Base-by-base conservation (phyloP, 2,888 invertebrate species). In the Caenorhabditis sp. region DNA sequence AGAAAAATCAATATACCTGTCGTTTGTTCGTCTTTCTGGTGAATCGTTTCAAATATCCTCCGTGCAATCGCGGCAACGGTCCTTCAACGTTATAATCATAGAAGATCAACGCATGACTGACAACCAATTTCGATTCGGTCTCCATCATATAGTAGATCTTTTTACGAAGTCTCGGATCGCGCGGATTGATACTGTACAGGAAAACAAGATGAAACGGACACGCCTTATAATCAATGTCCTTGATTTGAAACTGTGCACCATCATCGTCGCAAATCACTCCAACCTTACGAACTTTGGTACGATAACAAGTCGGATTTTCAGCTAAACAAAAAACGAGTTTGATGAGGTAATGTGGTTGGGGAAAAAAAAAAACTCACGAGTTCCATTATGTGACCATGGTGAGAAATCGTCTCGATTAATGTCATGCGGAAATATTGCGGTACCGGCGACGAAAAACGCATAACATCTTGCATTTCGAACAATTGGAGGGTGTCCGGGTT, bases 71-170 rank as follows among this genome's bases (percentile, higher is more conserved):
- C n/a, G 81, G 81, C 5, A 78, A 55, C 10, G 72, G 62, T 49
- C 81, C 81, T 31, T 81, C 81, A 19, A 51, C 23, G 51, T 76
- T 78, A 70, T 79, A 81, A 59, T 81, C 81, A 58, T 79, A 81
- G 58, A 81, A 74, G 57, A 79, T 74, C 58, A 79, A 74, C 4
- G 77, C 78, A 58, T 79, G 78, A 57, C 79, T 78, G 43, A 81
- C 71, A 24, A 81, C 77, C 8, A 69, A 59, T 59, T 77, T 63
- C 19, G 70, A 71, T 14, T 75, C 71, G 2, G 79, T 79, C 36
- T 79, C 78, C 82, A 82, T 82, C 69, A 82, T 65, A 58, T 82
- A 82, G 43, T 77, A 79, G 57, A 82, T 79, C 76, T 77, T 76
- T 53, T 79, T 79, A 19, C 79, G 67, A 23, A 79, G 67, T 21